These are phyloP conservation scores for Galeopterus variegatus DNA, from an alignment of 2,113 vertebrate species.

Conservation along the genomic window DNA sequence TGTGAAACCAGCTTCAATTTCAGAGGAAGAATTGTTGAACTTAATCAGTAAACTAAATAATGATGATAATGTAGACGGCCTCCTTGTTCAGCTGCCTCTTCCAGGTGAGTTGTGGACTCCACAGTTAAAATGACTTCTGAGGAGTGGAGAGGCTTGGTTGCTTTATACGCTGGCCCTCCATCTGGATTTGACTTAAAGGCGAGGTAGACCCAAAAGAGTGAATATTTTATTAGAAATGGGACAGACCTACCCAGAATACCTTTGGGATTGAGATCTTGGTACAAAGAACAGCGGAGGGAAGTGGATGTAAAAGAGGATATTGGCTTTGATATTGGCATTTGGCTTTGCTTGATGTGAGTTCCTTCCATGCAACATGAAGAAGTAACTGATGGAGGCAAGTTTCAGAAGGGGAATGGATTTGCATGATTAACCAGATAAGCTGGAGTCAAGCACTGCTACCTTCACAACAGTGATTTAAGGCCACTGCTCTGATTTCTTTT, in stretches of 20 bases:
- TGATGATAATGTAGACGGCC: slow-evolving; percentile 93
- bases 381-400: neutral
- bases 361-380: neutral
- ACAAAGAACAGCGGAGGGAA: neutral
- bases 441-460: neutral
- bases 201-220: neutral
- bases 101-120: slow-evolving; percentile 90
- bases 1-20: slow-evolving; percentile 92
- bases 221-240: neutral
- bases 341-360: neutral
- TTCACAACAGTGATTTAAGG: neutral
- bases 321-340: neutral
- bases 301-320: neutral
- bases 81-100: slow-evolving; percentile 97
- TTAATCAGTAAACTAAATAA: slow-evolving; percentile 95
- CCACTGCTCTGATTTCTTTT: neutral
- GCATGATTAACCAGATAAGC: neutral
- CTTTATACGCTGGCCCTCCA: neutral
- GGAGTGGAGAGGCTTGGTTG: neutral
- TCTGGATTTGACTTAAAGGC: neutral
- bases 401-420: neutral
- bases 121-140: neutral
- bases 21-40: slow-evolving; percentile 95
- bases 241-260: neutral
- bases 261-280: neutral